Evolutionary conservation across 2,888 invertebrate genomes (phyloP).

Genomic region (Cloeon dipterum): DNA sequence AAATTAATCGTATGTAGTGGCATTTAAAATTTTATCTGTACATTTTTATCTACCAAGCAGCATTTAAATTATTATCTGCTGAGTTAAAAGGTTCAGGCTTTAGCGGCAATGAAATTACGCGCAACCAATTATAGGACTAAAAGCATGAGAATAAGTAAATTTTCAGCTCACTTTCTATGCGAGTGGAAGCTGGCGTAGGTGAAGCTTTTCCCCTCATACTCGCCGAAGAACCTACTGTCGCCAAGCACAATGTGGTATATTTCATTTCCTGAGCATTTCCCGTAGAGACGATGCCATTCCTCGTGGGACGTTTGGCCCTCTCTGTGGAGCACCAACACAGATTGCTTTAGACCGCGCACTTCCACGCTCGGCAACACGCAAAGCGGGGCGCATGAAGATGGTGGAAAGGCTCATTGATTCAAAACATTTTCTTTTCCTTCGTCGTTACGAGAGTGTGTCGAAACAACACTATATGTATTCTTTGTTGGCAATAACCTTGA

Average conservation of each 20-base stretch:
- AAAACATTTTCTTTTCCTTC: background rate
- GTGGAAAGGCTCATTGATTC: too few species aligned
- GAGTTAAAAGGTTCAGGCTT: too few species aligned
- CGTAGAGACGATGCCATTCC: slow-evolving; percentile 97
- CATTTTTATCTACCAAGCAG: too few species aligned
- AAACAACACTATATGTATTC: background rate
- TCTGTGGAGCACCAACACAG: slow-evolving; percentile 28
- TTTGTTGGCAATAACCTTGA: background rate
- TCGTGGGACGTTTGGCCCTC: slow-evolving; percentile 88
- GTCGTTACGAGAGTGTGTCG: too few species aligned
- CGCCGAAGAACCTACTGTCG: slow-evolving; percentile 92
- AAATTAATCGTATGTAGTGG: too few species aligned
- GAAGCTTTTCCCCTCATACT: slow-evolving; percentile 96
- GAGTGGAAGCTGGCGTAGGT: slow-evolving; percentile 99
- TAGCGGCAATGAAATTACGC: too few species aligned
- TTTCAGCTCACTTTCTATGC: slow-evolving; percentile 85
- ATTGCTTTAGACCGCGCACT: background rate
- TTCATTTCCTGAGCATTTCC: slow-evolving; percentile 96
- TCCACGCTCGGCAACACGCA: background rate
- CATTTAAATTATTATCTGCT: too few species aligned
- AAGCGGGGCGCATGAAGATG: background rate
- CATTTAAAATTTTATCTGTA: too few species aligned
- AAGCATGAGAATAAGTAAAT: too few species aligned
- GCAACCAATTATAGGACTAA: too few species aligned
- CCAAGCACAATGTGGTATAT: slow-evolving; percentile 92